Conservation (phyloP, 2,888 invertebrate species). For the Phoenoteleia sp. region DNA sequence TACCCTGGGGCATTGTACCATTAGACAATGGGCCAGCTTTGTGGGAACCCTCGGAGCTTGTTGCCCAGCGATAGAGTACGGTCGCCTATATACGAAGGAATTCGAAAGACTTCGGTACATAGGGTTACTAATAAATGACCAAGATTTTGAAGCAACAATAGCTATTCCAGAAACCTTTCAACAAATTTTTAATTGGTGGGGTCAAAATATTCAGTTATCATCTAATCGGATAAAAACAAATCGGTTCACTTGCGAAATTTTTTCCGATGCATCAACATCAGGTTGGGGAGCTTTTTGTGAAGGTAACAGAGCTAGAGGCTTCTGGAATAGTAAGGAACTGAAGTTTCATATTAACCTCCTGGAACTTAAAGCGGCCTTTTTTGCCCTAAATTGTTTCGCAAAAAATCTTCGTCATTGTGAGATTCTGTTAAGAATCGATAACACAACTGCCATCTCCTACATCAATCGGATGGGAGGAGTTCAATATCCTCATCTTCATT, state of each 20-base stretch:
- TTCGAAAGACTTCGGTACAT: background rate
- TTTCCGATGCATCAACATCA: conserved; percentile 16
- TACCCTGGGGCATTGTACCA: background rate
- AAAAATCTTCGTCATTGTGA: conserved; percentile 5
- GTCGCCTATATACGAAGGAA: background rate
- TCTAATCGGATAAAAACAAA: background rate
- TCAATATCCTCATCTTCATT: too few species aligned
- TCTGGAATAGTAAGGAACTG: conserved; percentile 15
- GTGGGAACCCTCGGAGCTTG: background rate
- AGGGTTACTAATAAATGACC: background rate
- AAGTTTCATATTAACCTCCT: conserved; percentile 30
- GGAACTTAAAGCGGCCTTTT: conserved; percentile 1
- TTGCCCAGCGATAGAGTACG: background rate
- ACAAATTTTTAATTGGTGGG: conserved; percentile 1
- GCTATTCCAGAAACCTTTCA: background rate
- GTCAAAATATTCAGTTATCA: background rate
- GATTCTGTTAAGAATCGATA: conserved; percentile 13
- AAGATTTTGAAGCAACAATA: background rate
- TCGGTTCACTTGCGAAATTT: background rate
- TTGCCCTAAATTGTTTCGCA: conserved; percentile 14
- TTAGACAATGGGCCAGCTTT: conserved; percentile 7
- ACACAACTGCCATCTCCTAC: conserved; percentile 17
- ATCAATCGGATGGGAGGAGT: background rate
- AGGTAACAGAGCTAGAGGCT: background rate
- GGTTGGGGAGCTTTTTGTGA: conserved; percentile 20